Conservation (phyloP, 2,888 invertebrate genomes). For the Pachymerium ferrugineum region DNA sequence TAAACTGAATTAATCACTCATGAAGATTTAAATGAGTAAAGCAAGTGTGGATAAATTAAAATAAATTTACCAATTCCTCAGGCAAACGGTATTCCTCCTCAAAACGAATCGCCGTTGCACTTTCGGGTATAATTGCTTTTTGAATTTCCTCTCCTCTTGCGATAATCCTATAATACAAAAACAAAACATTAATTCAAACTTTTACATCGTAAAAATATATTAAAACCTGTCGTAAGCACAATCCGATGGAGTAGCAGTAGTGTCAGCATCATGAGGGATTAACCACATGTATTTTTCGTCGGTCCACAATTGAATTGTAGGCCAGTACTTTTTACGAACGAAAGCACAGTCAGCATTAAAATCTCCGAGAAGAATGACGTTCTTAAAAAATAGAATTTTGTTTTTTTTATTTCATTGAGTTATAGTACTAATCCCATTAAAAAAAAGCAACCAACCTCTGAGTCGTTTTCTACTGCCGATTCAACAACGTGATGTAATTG, state of each 20-base stretch:
- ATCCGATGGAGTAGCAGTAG: not conserved
- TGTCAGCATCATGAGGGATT: constrained; percentile 11
- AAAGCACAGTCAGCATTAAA: constrained; percentile 33
- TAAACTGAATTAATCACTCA: no score
- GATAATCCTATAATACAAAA: constrained; percentile 8
- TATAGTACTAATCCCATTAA: not conserved
- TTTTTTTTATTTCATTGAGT: not conserved
- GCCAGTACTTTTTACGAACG: constrained; percentile 31
- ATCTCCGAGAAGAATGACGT: constrained; percentile 29
- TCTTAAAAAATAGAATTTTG: not conserved
- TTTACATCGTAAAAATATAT: not conserved
- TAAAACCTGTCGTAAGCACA: constrained; percentile 33
- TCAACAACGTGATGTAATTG: not conserved
- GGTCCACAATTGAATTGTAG: constrained; percentile 30
- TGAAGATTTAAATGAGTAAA: no score
- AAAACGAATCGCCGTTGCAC: not conserved
- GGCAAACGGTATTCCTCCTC: not conserved
- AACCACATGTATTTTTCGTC: constrained; percentile 27
- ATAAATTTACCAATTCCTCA: not conserved
- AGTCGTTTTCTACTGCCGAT: not conserved
- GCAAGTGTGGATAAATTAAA: no score
- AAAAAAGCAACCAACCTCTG: not conserved
- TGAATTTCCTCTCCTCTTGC: not conserved
- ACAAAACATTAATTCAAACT: not conserved
- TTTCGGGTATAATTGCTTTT: not conserved